Percentiles rank a stretch among this genome's conserved stretches.
These are phyloP conservation scores for Mellilla xanthometata DNA, from an alignment of 2,888 invertebrate genomes.

Conservation along the genomic window DNA sequence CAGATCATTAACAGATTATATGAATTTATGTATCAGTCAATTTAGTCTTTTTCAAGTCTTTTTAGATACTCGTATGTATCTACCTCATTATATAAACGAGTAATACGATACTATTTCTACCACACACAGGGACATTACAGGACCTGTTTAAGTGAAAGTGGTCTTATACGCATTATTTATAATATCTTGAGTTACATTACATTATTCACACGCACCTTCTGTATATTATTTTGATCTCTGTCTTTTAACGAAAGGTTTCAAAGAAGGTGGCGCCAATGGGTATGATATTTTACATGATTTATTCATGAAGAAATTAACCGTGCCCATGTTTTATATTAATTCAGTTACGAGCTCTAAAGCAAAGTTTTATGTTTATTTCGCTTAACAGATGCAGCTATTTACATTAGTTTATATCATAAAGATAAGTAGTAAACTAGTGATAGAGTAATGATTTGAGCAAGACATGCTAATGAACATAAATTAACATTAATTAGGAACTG, in stretches of 20 bases:
- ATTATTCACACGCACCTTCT: too few relatives aligned
- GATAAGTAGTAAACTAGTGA: slow-evolving; percentile 7
- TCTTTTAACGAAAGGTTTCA: background rate
- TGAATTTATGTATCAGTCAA: too few relatives aligned
- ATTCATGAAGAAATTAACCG: background rate
- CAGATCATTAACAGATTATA: too few relatives aligned
- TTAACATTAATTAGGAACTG: slow-evolving; percentile 4
- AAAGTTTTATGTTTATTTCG: slow-evolving; percentile 11
- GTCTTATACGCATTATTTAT: too few relatives aligned
- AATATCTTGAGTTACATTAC: too few relatives aligned
- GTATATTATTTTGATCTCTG: too few relatives aligned
- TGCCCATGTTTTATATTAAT: background rate
- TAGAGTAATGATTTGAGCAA: slow-evolving; percentile 3
- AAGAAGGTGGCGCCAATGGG: background rate
- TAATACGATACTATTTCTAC: too few relatives aligned
- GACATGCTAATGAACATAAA: slow-evolving; percentile 5
- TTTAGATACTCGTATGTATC: too few relatives aligned
- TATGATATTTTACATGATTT: background rate
- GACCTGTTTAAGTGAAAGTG: too few relatives aligned
- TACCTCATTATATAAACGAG: too few relatives aligned
- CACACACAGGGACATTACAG: too few relatives aligned
- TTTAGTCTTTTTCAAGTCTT: too few relatives aligned
- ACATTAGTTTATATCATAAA: slow-evolving; percentile 7
- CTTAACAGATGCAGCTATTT: slow-evolving; percentile 10
- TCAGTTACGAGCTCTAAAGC: slow-evolving; percentile 8